Evolutionary conservation across 2,797 vertebrate genomes (phyloP), one percentile per base, ranked within the genome.

Genomic region (Emys orbicularis): DNA sequence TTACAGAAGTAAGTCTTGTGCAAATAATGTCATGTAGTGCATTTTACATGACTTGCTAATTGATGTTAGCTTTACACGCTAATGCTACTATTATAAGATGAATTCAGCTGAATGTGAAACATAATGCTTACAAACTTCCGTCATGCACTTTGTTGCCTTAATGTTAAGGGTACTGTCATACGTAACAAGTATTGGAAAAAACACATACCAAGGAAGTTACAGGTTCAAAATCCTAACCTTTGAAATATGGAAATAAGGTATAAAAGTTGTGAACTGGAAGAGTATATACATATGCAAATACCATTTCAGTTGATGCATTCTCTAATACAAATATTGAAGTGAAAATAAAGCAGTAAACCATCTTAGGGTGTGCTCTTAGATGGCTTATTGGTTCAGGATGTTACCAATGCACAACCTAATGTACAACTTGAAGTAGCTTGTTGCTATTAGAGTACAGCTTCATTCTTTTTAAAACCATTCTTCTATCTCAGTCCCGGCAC

Each of bases 81-180:
- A 89, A 10, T 87, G 53, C 68, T 83, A 10, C 37, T 86, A 9
- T 50, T 1, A 11, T 34, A 76, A 1, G 37, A 89, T 85, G 83
- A 76, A 81, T 81, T 61, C 77, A 83, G 81, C 31, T 92, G 79
- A 90, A 83, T n/a, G 18, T 57, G 74, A 34, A 34, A 29, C 72
- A 34, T 57, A 72, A 44, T 15, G 41, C 34, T 92, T 91, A 41
- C 54, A 52, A 41, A 91, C 74, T 57, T 93, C 5, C 31, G 4
- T 54, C 81, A 57, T 12, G 2, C 89, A 23, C 18, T 27, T 87
- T 90, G 91, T 80, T 54, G 90, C 94, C 93, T 84, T 96, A 13
- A 27, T 5, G 5, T 23, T 92, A 15, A 50, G 49, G 25, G 89
- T 31, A 21, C 31, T 65, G 25, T 41, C 83, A 12, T 90, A 84